Evolutionary conservation across 2,113 vertebrate genomes (phyloP), one percentile per base, ranked within the genome.

Genomic region (Aptenodytes patagonicus): DNA sequence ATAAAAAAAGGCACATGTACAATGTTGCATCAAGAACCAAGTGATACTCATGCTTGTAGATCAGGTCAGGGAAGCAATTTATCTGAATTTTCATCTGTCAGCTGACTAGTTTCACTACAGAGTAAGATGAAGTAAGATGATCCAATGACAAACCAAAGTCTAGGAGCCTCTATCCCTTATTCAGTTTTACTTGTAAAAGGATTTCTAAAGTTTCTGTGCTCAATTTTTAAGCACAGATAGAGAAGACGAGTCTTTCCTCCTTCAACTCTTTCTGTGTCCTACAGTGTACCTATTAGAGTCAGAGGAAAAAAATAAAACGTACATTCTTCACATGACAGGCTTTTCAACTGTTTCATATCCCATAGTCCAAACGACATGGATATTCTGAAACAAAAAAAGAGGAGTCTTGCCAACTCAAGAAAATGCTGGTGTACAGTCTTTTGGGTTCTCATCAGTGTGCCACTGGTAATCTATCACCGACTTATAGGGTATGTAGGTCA

Each of bases 231-330:
- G n/a, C 11, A 62, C 18, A 62, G 8, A 46, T 20, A 54, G n/a
- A 91, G 26, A 87, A 55, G 28, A 70, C 0, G 0, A 54, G 24
- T 28, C 25, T 82, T 58, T 93, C 13, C 9, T 90, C 38, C 32
- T 64, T 88, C 32, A 66, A 73, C 7, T 42, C 31, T 57, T 42
- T 36, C 70, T 34, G 19, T 72, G 42, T 47, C 22, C 26, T 51
- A 92, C 16, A 70, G 5, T 13, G 24, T 17, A 72, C 11, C 25
- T 46, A 2, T 24, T 18, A 31, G 12, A 81, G n/a, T 21, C 5
- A 61, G 13, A 52, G 32, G 13, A 4, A 49, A 85, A 65, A 78
- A 22, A 54, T 1, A 47, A 69, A 42, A 72, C 0, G 0, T 11
- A 52, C 3, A 24, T 51, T 93, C n/a, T 69, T 82, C 75, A 60